Base-by-base conservation (phyloP, 2,888 invertebrate species). In the Tiphia femorata region DNA sequence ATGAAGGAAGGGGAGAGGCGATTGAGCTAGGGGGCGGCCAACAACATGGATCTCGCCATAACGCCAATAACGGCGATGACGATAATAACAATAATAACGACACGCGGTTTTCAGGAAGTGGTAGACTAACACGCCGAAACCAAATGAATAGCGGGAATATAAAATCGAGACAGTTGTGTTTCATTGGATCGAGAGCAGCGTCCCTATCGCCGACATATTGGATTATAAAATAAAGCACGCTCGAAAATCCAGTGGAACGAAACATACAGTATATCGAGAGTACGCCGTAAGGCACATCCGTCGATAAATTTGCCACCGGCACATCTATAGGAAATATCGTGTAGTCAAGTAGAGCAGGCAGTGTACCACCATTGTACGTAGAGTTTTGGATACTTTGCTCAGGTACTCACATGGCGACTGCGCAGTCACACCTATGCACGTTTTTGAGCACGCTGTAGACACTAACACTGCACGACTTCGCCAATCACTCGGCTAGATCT, bases 341-440 rank as follows among this genome's bases (percentile, higher is more conserved):
- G n/a, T n/a, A n/a, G n/a, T n/a, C n/a, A n/a, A n/a, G n/a, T n/a
- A n/a, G n/a, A n/a, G n/a, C n/a, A n/a, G n/a, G n/a, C n/a, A n/a
- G n/a, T n/a, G n/a, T n/a, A n/a, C n/a, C n/a, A n/a, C n/a, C n/a
- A n/a, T n/a, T n/a, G n/a, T n/a, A n/a, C n/a, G n/a, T n/a, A n/a
- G n/a, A n/a, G n/a, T n/a, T 57, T 16, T 23, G 40, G 52, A 65
- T 54, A 57, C 63, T 65, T 38, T 49, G 17, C 17, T 54, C 64
- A 70, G 66, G 59, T 79, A 81, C 81, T 77, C 76, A 79, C 81
- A 81, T 78, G 77, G 80, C 81, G 81, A 76, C 74, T 81, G 82
- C 81, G 81, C 81, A 82, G 81, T 81, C 79, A 79, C 80, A 78
- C 79, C 80, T 80, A 73, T 71, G 67, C 76, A 77, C 77, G 76